These are phyloP conservation scores for Aporrectodea caliginosa DNA, from an alignment of 1,140 invertebrate species.

Conservation along the genomic window DNA sequence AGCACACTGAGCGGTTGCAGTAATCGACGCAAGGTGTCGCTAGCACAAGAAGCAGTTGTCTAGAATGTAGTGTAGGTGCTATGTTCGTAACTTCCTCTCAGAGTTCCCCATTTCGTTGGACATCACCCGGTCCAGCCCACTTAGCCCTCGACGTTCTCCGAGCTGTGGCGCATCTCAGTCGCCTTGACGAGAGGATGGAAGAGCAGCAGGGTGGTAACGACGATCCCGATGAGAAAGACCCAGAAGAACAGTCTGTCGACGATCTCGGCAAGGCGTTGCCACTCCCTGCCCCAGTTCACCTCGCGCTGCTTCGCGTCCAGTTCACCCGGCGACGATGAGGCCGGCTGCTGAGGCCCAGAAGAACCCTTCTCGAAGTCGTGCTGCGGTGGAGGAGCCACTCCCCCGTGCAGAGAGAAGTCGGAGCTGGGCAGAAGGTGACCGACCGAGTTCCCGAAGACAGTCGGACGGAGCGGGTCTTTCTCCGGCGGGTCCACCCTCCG, in stretches of 20 bases:
- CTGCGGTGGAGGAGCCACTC: too few relatives aligned
- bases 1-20: too few relatives aligned
- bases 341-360: neutral
- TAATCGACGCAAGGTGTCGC: too few relatives aligned
- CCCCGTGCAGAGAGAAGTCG: neutral
- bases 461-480: neutral
- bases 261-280: conserved; percentile 28
- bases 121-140: too few relatives aligned
- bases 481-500: too few relatives aligned
- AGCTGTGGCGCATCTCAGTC: too few relatives aligned
- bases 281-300: conserved; percentile 29
- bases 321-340: neutral
- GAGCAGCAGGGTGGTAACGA: conserved; percentile 27
- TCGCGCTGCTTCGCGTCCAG: conserved; percentile 16
- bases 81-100: too few relatives aligned
- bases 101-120: too few relatives aligned
- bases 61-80: too few relatives aligned
- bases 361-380: neutral
- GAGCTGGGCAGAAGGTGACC: neutral
- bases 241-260: conserved; percentile 35
- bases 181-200: conserved; percentile 28
- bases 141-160: too few relatives aligned
- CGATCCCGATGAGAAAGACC: conserved; percentile 31
- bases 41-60: too few relatives aligned
- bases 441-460: neutral